A percentile compares a stretch with the other conserved stretches of the same genome.
These are phyloP conservation scores for Melipona bicolor DNA, from an alignment of 2,888 invertebrate genomes.

Conservation along the genomic window DNA sequence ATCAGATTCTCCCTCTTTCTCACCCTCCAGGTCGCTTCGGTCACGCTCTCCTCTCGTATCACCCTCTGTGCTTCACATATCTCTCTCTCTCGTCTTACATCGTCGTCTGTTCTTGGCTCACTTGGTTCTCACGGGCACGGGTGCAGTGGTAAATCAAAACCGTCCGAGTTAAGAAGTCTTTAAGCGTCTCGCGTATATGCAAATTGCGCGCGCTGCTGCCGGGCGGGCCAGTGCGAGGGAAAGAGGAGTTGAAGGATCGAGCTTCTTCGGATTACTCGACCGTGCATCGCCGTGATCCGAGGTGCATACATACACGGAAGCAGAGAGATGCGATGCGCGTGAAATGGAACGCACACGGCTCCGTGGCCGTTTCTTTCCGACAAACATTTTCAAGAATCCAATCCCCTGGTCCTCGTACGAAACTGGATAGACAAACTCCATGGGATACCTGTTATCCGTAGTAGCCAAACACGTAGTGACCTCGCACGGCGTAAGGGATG, in stretches of 20 bases:
- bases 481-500: constrained; percentile 10
- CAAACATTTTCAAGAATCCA: constrained; percentile 44
- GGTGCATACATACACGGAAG: too few species aligned
- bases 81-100: constrained; percentile 6
- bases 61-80: not conserved
- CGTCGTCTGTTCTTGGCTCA: not conserved
- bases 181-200: constrained; percentile 77
- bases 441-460: constrained; percentile 42
- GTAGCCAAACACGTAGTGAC: constrained; percentile 57
- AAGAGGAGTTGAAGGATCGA: not conserved
- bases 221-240: not conserved
- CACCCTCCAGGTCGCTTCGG: not conserved
- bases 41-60: not conserved
- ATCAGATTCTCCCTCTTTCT: constrained; percentile 4
- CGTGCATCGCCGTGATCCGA: not conserved
- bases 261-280: not conserved
- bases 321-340: constrained; percentile 3
- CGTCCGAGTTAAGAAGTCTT: constrained; percentile 77
- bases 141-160: constrained; percentile 80
- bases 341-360: constrained; percentile 11
- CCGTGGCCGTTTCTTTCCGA: constrained; percentile 8
- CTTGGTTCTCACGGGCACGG: constrained; percentile 19
- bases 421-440: constrained; percentile 49
- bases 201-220: constrained; percentile 40
- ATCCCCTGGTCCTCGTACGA: constrained; percentile 30